These are phyloP conservation scores for Eidolon helvum DNA, from an alignment of 2,113 vertebrate genomes.

Conservation along the genomic window DNA sequence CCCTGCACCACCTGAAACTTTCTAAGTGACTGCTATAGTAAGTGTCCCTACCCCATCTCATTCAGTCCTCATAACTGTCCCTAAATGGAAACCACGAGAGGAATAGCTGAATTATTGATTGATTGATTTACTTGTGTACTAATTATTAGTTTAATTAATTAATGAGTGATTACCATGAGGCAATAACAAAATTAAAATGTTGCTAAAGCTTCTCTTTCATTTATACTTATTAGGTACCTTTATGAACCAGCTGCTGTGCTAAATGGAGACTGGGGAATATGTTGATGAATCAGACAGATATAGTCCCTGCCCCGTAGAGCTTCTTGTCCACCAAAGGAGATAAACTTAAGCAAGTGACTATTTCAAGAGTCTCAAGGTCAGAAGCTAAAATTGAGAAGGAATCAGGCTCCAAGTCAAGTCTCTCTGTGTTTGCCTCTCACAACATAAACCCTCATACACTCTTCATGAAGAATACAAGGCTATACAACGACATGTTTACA, in stretches of 20 bases:
- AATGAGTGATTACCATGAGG: background rate
- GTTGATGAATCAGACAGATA: background rate
- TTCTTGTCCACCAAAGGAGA: background rate
- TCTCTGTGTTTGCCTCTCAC: background rate
- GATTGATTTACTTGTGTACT: background rate
- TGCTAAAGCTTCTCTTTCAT: background rate
- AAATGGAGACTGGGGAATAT: fast-evolving
- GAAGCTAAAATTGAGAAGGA: background rate
- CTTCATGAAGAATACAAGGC: background rate
- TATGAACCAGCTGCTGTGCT: background rate
- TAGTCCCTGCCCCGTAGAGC: background rate
- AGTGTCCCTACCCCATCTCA: background rate
- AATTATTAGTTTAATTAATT: background rate
- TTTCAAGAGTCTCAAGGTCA: background rate
- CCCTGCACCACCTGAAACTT: no score
- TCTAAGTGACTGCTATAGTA: background rate
- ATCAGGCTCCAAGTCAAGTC: background rate
- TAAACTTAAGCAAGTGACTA: background rate
- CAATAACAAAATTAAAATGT: background rate
- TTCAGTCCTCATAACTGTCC: background rate
- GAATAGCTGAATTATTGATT: background rate
- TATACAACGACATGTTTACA: background rate
- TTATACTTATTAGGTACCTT: background rate
- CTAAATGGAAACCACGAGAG: background rate
- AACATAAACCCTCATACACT: background rate